Evolutionary conservation across 2,113 vertebrate species (phyloP), one percentile per base, ranked within the genome.

Genomic region (Willisornis vidua): DNA sequence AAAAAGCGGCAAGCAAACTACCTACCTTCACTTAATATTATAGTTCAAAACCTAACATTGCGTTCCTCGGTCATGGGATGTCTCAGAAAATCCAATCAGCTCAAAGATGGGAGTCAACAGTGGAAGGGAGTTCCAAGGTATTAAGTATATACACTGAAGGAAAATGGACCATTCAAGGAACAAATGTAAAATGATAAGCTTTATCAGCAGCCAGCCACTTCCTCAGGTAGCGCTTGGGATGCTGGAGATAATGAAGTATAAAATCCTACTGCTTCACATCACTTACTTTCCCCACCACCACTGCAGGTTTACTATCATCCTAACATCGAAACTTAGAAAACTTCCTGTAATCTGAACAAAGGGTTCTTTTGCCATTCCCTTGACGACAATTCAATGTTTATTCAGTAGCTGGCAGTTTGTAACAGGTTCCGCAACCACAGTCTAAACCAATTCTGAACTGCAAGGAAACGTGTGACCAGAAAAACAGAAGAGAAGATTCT

Each of bases 151-250:
- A 35, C 3, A 9, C 37, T 54, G 51, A 63, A 91, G 72, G 45
- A 88, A 93, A 95, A 87, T 0, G 2, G n/a, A 51, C 31, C 29
- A 33, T 55, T 95, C 77, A 83, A 9, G 9, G 8, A 76, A 19
- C 29, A 87, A 72, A 43, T 77, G 63, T 89, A 85, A 96, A 94
- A 70, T 35, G 51, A 91, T 18, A 95, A 24, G 8, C 43, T 48
- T 94, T 87, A 95, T 55, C 78, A 82, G 82, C 72, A 93, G 75
- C 39, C 74, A 91, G 77, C 23, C 73, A 74, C 78, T 84, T 94
- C 93, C 87, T 87, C 72, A 63, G 55, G 68, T 82, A 85, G 61
- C 1, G 0, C 58, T n/a, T 59, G 24, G 67, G 55, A 95, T 41
- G 43, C 1, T 43, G 39, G 33, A 94, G 88, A 93, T 81, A 96